Percentiles rank a stretch among this genome's conserved stretches.
phyloP scores from a whole-genome alignment of 2,888 invertebrate genomes.

The Orchesellides sinensis region DNA sequence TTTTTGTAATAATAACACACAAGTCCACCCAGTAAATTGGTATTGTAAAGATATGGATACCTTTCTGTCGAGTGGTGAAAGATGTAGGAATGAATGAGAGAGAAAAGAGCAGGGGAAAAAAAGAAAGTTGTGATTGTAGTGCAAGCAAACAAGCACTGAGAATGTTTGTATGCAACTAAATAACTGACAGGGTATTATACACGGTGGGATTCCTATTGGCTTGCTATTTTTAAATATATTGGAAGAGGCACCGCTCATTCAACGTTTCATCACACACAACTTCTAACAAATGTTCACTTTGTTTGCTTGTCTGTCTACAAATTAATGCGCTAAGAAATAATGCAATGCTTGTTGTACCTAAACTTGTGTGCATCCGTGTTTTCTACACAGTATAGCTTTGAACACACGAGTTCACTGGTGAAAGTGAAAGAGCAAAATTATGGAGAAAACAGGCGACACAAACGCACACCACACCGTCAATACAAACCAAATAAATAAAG shows the following conservation, averaged over 20 bases:
- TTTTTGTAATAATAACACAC: constrained; percentile 11
- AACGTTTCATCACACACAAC: constrained; percentile 12
- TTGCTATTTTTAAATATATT: too few species aligned
- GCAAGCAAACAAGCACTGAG: constrained; percentile 19
- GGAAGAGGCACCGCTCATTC: constrained; percentile 5
- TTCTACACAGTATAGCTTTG: too few species aligned
- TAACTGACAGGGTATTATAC: constrained; percentile 29
- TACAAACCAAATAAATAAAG: too few species aligned
- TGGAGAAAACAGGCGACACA: too few species aligned
- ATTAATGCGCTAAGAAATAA: constrained; percentile 15
- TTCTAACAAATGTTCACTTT: constrained; percentile 14
- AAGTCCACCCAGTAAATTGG: neutral
- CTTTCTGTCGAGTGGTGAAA: neutral
- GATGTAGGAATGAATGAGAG: neutral
- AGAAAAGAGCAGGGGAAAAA: neutral
- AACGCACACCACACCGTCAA: too few species aligned
- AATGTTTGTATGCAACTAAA: constrained; percentile 17
- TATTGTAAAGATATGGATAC: neutral
- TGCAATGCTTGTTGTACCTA: too few species aligned
- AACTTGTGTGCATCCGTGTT: too few species aligned
- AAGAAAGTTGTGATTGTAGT: constrained; percentile 39
- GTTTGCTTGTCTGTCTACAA: neutral
- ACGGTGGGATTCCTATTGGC: neutral
- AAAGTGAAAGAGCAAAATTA: too few species aligned
- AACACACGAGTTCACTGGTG: too few species aligned